These are phyloP conservation scores for Alethe diademata DNA, from an alignment of 2,113 vertebrate genomes.

Conservation along the genomic window DNA sequence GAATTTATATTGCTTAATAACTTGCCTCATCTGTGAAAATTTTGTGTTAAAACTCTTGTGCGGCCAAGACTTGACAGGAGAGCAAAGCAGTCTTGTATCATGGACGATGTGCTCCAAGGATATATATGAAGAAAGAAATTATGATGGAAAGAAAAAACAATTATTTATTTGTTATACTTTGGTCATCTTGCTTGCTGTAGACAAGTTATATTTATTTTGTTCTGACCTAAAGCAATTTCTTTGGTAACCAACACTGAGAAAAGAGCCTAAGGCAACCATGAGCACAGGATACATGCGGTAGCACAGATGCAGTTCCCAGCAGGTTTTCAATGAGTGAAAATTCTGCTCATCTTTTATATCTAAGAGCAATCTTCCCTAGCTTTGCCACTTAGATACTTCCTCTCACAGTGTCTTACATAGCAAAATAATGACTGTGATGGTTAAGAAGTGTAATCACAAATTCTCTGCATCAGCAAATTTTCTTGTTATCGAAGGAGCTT, in stretches of 20 bases:
- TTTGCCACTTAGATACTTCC: background rate
- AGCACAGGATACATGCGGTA: background rate
- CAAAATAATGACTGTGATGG: background rate
- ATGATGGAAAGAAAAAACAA: background rate
- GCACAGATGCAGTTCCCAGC: background rate
- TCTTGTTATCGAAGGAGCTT: background rate
- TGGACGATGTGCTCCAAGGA: background rate
- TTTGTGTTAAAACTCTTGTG: background rate
- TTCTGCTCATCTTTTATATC: slow-evolving; percentile 22
- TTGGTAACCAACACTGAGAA: background rate
- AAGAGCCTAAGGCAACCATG: background rate
- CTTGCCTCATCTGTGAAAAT: background rate
- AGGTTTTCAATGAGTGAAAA: background rate
- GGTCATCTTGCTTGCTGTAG: background rate
- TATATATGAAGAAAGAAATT: background rate
- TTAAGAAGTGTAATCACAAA: background rate
- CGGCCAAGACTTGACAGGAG: background rate
- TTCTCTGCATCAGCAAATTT: background rate
- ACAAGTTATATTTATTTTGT: background rate
- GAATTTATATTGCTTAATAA: background rate
- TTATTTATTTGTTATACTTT: background rate
- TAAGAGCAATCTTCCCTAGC: background rate
- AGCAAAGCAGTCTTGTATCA: background rate
- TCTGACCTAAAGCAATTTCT: background rate
- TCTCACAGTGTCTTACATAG: background rate